phyloP scores from a whole-genome alignment of 2,888 invertebrate genomes.

The Torymus auratus region DNA sequence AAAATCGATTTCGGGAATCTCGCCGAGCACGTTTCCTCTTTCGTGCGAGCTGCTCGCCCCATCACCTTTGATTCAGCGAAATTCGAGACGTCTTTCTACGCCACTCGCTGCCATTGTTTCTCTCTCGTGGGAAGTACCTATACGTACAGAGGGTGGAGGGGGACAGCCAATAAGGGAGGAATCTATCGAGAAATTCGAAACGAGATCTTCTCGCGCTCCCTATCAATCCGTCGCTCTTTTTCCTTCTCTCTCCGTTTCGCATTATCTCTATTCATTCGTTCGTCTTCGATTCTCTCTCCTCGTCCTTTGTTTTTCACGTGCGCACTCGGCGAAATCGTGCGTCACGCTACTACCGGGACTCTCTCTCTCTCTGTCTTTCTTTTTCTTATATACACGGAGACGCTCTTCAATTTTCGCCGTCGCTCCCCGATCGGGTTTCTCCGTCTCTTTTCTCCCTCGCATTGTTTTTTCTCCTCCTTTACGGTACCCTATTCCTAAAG shows the following conservation, averaged over 20 bases:
- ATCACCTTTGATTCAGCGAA: constrained; percentile 76
- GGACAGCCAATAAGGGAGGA: constrained; percentile 58
- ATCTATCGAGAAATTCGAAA: constrained; percentile 72
- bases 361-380: not conserved
- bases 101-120: constrained; percentile 73
- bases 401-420: constrained; percentile 22
- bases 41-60: constrained; percentile 3
- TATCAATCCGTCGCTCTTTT: constrained; percentile 34
- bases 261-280: constrained; percentile 39
- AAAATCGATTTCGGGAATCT: constrained; percentile 69
- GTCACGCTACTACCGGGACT: constrained; percentile 9
- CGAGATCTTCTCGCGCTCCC: constrained; percentile 56
- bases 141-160: constrained; percentile 12
- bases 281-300: constrained; percentile 19
- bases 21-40: constrained; percentile 40
- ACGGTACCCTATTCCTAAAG: too few relatives aligned
- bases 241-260: constrained; percentile 25
- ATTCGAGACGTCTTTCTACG: constrained; percentile 75
- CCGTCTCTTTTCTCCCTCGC: constrained; percentile 14
- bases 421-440: not conserved
- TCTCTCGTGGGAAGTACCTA: constrained; percentile 59
- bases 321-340: not conserved
- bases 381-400: too few relatives aligned
- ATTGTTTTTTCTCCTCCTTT: constrained; percentile 17
- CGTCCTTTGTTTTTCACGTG: constrained; percentile 18